phyloP scores from a whole-genome alignment of 2,113 vertebrate species.

The Cephalophus harveyi region DNA sequence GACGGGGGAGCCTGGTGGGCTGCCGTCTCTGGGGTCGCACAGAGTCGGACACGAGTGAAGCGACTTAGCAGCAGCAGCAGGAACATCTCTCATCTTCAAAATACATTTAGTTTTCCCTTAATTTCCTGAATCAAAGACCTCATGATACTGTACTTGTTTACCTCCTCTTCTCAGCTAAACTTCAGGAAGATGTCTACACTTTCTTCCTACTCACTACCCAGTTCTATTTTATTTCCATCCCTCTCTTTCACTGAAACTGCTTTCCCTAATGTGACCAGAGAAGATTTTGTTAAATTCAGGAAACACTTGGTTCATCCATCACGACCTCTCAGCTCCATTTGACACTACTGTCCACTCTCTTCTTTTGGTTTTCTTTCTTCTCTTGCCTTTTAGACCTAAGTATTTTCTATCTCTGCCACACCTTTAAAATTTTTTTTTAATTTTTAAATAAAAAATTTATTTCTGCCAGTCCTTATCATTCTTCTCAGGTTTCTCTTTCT shows the following conservation, averaged over 20 bases:
- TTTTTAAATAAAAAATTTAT: neutral
- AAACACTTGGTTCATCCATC: neutral
- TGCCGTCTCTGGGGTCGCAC: too few relatives aligned
- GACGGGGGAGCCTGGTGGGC: too few relatives aligned
- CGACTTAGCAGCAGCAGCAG: neutral
- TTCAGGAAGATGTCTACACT: neutral
- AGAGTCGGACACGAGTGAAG: too few relatives aligned
- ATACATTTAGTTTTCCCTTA: neutral
- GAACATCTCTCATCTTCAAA: neutral
- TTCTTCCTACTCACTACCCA: neutral
- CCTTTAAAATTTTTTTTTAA: accelerated
- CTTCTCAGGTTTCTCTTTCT: neutral
- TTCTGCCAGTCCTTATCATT: neutral
- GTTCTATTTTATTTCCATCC: neutral
- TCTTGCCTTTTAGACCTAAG: neutral
- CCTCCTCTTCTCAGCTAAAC: neutral
- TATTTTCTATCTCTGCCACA: neutral
- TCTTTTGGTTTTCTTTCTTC: neutral
- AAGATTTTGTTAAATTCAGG: neutral
- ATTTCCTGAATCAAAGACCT: neutral
- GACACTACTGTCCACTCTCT: neutral
- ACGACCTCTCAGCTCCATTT: neutral
- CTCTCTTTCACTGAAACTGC: neutral
- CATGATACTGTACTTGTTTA: neutral
- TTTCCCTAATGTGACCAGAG: neutral